Evolutionary conservation across 1,140 invertebrate species (phyloP).

Genomic region (Meloidogyne hapla): DNA sequence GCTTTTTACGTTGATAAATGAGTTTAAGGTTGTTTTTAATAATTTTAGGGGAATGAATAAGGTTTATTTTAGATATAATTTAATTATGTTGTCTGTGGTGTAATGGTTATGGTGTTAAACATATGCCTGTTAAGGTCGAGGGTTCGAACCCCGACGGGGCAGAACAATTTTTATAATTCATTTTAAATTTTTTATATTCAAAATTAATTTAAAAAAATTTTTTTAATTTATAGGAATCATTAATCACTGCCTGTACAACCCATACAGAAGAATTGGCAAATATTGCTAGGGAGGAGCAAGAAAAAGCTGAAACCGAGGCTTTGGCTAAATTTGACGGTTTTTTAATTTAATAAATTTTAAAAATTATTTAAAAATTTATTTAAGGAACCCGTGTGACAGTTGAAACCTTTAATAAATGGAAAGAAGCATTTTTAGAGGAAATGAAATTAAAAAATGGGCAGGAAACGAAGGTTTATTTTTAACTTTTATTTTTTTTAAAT

Average conservation of each 20-base stretch:
- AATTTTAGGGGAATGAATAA: neutral
- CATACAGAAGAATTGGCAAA: conserved; percentile 22
- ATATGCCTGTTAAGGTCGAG: no score
- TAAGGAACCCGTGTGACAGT: conserved; percentile 35
- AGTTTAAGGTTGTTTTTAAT: conserved; percentile 13
- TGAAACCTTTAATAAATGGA: conserved; percentile 34
- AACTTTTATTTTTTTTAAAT: neutral
- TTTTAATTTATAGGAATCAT: conserved; percentile 3
- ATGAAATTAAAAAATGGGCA: conserved; percentile 1
- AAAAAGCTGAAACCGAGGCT: conserved; percentile 13
- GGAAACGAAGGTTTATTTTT: conserved; percentile 27
- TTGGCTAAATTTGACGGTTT: conserved; percentile 27
- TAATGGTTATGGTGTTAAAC: no score
- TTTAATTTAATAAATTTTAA: neutral
- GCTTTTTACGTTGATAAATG: conserved; percentile 30
- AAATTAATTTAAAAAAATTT: neutral
- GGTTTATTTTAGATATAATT: no score
- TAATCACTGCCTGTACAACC: neutral
- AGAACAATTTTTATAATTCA: no score
- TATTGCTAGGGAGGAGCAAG: neutral
- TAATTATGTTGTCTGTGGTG: no score
- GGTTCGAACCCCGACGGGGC: no score
- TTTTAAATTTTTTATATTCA: no score
- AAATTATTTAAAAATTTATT: conserved; percentile 20
- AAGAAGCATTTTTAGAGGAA: conserved; percentile 26